These are phyloP conservation scores for Odontocerum albicorne DNA, from an alignment of 2,888 invertebrate genomes.

Conservation along the genomic window DNA sequence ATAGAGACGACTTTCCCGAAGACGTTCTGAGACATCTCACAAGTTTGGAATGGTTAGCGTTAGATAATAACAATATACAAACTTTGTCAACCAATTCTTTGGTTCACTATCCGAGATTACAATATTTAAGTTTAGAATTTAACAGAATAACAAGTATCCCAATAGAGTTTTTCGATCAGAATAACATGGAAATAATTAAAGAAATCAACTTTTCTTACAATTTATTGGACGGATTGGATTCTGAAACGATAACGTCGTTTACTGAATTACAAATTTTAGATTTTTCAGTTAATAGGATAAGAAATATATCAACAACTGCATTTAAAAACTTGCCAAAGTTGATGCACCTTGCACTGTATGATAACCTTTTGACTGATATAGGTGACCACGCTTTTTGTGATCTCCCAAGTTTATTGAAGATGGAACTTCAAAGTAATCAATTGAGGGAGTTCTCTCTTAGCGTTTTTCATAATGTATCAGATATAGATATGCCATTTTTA, in stretches of 20 bases:
- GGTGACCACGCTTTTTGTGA: slow-evolving; percentile 74
- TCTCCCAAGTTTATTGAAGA: slow-evolving; percentile 71
- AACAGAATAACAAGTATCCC: slow-evolving; percentile 77
- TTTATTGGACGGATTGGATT: slow-evolving; percentile 67
- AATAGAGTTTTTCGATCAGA: slow-evolving; percentile 66
- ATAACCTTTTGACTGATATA: slow-evolving; percentile 76
- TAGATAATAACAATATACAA: slow-evolving; percentile 87
- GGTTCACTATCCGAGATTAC: slow-evolving; percentile 66
- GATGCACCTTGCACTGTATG: slow-evolving; percentile 79
- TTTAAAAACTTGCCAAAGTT: slow-evolving; percentile 79
- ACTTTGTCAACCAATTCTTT: slow-evolving; percentile 71
- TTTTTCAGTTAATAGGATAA: slow-evolving; percentile 77
- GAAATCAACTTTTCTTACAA: slow-evolving; percentile 84
- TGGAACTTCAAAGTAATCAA: slow-evolving; percentile 81
- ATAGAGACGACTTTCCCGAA: slow-evolving; percentile 76
- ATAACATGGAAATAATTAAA: slow-evolving; percentile 69
- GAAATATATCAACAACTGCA: slow-evolving; percentile 67
- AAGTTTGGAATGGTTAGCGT: slow-evolving; percentile 78
- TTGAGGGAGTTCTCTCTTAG: slow-evolving; percentile 68
- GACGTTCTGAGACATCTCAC: slow-evolving; percentile 73
- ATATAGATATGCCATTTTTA: slow-evolving; percentile 64
- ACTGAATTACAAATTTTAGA: slow-evolving; percentile 75
- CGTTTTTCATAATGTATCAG: slow-evolving; percentile 69
- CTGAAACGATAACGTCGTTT: slow-evolving; percentile 71
- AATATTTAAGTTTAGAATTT: slow-evolving; percentile 84